A percentile compares a stretch with the other conserved stretches of the same genome.
These are phyloP conservation scores for Spizaetus ornatus DNA, from an alignment of 2,113 vertebrate genomes.

Conservation along the genomic window DNA sequence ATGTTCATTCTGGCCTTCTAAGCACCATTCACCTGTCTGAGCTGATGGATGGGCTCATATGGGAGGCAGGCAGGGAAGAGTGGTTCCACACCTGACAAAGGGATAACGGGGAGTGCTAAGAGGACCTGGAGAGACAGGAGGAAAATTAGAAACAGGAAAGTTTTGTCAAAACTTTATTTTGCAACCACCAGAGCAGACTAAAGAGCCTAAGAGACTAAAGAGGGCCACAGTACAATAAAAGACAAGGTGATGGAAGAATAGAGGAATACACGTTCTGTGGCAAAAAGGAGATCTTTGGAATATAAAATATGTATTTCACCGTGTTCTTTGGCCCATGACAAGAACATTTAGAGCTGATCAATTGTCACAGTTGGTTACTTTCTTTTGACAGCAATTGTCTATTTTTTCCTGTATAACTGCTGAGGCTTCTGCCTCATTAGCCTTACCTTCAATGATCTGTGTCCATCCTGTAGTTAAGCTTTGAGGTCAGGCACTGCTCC, in stretches of 20 bases:
- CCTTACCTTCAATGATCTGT: background rate
- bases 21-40: fast-evolving
- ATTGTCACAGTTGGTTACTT: background rate
- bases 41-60: fast-evolving
- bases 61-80: background rate
- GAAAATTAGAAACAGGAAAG: background rate
- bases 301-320: background rate
- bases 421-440: background rate
- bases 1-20: background rate
- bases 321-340: background rate
- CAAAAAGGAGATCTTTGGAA: background rate
- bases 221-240: background rate
- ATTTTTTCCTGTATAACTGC: background rate
- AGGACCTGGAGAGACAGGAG: background rate
- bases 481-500: background rate
- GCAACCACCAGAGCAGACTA: background rate
- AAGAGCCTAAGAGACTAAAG: background rate
- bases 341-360: background rate
- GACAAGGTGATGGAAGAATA: background rate
- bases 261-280: background rate
- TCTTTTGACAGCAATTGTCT: background rate
- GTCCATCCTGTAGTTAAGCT: background rate
- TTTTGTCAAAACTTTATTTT: background rate
- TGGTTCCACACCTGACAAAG: background rate
- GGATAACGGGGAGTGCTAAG: background rate